Evolutionary conservation across 2,797 vertebrate species (phyloP).

Genomic region (Chaunax sp.): DNA sequence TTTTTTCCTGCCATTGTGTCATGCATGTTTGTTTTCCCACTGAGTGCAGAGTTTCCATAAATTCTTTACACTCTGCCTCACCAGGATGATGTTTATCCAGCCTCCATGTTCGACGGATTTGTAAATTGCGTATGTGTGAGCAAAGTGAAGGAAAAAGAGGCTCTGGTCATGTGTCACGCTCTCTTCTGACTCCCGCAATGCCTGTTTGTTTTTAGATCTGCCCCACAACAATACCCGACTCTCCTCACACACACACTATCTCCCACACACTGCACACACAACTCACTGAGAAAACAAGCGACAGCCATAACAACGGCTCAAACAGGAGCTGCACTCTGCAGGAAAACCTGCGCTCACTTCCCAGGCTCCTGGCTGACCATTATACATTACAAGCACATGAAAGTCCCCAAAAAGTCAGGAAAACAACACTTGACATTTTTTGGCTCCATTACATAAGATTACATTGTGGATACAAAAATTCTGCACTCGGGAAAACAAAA

Average conservation of each 20-base stretch:
- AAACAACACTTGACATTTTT: conserved; percentile 76
- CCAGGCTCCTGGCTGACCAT: conserved; percentile 73
- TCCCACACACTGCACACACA: conserved; percentile 48
- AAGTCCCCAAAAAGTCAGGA: conserved; percentile 78
- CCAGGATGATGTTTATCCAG: conserved; percentile 62
- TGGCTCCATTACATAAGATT: conserved; percentile 69
- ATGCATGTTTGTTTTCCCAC: conserved; percentile 70
- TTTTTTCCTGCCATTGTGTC: conserved; percentile 78
- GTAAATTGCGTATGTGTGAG: conserved; percentile 49
- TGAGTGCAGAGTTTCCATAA: conserved; percentile 66
- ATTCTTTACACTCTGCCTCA: conserved; percentile 38
- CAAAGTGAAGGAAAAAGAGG: conserved; percentile 36
- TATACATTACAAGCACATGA: conserved; percentile 73
- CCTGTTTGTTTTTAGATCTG: conserved; percentile 80
- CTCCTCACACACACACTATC: conserved; percentile 54
- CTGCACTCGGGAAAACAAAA: conserved; percentile 64
- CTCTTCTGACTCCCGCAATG: conserved; percentile 51
- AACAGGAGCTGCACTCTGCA: conserved; percentile 68
- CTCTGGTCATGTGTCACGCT: conserved; percentile 63
- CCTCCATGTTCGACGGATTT: conserved; percentile 39
- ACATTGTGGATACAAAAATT: conserved; percentile 67
- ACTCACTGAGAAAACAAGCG: conserved; percentile 77
- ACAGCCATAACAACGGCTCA: conserved; percentile 77
- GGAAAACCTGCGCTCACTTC: conserved; percentile 77
- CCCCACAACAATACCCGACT: conserved; percentile 72